Evolutionary conservation across 2,113 vertebrate species (phyloP).

Genomic region (Scomber japonicus): DNA sequence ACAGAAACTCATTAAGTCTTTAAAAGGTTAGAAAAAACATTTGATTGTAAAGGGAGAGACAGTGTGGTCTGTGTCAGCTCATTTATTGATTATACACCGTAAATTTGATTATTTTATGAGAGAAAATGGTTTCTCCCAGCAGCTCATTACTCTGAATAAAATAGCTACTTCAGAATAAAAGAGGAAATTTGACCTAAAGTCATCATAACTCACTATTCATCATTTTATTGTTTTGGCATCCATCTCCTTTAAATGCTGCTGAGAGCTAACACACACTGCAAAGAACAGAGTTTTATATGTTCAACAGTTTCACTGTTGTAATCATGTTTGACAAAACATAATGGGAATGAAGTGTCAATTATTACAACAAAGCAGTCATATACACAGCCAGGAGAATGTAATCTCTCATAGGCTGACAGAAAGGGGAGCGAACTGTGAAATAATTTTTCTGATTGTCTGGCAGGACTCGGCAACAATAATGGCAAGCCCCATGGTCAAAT

Average conservation of each 20-base stretch:
- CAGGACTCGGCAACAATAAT: constrained; percentile 44
- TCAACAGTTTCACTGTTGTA: not conserved
- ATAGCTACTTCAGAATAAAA: not conserved
- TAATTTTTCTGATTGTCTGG: constrained; percentile 61
- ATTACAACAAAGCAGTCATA: constrained; percentile 36
- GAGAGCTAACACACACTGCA: constrained; percentile 3
- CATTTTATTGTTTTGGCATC: not conserved
- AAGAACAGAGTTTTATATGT: constrained; percentile 29
- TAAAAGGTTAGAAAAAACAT: too few relatives aligned
- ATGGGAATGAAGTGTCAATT: constrained; percentile 39
- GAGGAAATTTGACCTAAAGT: constrained; percentile 10
- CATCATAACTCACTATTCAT: constrained; percentile 17
- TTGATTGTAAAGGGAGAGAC: too few relatives aligned
- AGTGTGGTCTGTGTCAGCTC: too few relatives aligned
- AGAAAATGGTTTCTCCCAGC: constrained; percentile 4
- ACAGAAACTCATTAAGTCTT: too few relatives aligned
- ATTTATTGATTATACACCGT: not conserved
- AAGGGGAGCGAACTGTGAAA: constrained; percentile 54
- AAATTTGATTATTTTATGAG: constrained; percentile 9
- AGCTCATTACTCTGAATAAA: not conserved
- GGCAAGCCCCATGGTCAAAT: constrained; percentile 59
- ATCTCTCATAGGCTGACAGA: constrained; percentile 60
- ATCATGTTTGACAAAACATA: constrained; percentile 38
- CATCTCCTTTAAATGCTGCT: not conserved
- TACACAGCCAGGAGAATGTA: constrained; percentile 34